These are phyloP conservation scores for Melanchra persicariae DNA, from an alignment of 2,888 invertebrate species.

Conservation along the genomic window DNA sequence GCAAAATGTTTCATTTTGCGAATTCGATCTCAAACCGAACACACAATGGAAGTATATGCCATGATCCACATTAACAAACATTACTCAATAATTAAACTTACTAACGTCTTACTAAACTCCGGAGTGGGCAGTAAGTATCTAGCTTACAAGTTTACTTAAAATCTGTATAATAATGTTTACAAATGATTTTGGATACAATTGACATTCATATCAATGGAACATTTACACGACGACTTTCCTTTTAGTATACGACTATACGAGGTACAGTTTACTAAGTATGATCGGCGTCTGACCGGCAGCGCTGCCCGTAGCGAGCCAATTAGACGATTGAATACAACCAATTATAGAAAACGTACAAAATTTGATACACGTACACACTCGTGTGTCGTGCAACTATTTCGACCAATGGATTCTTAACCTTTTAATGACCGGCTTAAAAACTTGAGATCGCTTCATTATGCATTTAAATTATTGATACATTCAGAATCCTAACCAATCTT, in stretches of 20 bases:
- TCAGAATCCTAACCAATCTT: constrained; percentile 33
- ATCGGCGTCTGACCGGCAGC: constrained; percentile 40
- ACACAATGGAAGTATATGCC: constrained; percentile 16
- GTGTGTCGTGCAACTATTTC: constrained; percentile 57
- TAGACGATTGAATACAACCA: constrained; percentile 66
- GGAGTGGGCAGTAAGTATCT: constrained; percentile 31
- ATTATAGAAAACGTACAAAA: constrained; percentile 66
- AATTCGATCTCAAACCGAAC: not conserved
- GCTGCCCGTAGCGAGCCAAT: constrained; percentile 65
- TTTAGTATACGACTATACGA: constrained; percentile 39
- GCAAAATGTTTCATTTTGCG: constrained; percentile 10
- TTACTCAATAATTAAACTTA: constrained; percentile 40
- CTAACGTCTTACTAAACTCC: constrained; percentile 23
- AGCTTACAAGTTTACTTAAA: constrained; percentile 44
- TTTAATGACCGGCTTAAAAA: constrained; percentile 57
- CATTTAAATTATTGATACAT: constrained; percentile 49
- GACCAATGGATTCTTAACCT: constrained; percentile 59
- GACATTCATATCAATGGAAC: constrained; percentile 48
- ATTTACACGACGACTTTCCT: constrained; percentile 48
- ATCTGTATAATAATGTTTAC: constrained; percentile 43
- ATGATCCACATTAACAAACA: constrained; percentile 33
- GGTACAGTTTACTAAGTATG: constrained; percentile 43
- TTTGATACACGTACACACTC: constrained; percentile 63
- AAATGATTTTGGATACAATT: constrained; percentile 61
- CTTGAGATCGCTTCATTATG: constrained; percentile 64